phyloP scores from a whole-genome alignment of 2,888 invertebrate genomes.

The Troides aeacus region DNA sequence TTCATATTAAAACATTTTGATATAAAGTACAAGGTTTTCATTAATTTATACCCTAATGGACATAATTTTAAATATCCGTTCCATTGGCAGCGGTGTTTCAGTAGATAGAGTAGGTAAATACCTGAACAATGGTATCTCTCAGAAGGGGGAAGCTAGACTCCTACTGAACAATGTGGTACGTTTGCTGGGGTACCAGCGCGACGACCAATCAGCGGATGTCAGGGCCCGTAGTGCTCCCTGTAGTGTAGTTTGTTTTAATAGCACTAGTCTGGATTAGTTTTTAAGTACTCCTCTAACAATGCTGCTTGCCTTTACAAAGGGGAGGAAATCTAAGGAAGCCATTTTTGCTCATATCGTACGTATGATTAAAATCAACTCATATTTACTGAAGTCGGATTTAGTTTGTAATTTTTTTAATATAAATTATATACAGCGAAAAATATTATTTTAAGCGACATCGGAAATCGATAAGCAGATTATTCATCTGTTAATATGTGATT shows the following conservation, averaged over 20 bases:
- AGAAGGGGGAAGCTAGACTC: constrained; percentile 28
- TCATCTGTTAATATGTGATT: too few species aligned
- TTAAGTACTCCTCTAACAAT: constrained; percentile 70
- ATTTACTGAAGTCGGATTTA: not conserved
- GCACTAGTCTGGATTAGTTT: constrained; percentile 76
- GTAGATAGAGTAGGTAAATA: constrained; percentile 30
- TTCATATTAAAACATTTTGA: too few species aligned
- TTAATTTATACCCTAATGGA: too few species aligned
- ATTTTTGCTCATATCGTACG: constrained; percentile 46
- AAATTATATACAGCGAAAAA: not conserved
- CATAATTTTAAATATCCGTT: constrained; percentile 5
- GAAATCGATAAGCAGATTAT: too few species aligned
- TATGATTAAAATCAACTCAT: constrained; percentile 28
- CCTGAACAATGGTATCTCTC: constrained; percentile 44
- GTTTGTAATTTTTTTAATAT: not conserved
- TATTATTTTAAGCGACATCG: too few species aligned
- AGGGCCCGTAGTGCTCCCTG: constrained; percentile 39
- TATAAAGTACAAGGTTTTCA: too few species aligned
- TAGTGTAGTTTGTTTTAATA: constrained; percentile 70
- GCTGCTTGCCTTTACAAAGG: constrained; percentile 44
- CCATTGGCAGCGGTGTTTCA: constrained; percentile 19
- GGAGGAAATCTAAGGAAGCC: constrained; percentile 49
- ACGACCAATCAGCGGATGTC: constrained; percentile 64
- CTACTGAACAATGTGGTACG: constrained; percentile 26
- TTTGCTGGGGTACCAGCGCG: constrained; percentile 48